phyloP scores from a whole-genome alignment of 2,797 vertebrate genomes.

The Tokudaia tokunoshimensis region DNA sequence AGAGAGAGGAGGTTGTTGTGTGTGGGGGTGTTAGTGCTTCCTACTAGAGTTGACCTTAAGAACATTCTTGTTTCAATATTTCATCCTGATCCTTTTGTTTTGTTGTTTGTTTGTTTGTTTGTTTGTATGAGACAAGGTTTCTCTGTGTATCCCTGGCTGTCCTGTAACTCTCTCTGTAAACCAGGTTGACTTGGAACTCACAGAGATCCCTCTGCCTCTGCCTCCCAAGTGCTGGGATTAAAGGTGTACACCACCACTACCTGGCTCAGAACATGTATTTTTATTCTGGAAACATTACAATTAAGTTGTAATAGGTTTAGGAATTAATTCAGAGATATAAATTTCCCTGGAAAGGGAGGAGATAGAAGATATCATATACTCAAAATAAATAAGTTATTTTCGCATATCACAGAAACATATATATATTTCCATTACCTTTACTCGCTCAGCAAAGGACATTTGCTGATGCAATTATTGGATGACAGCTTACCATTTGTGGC shows the following conservation, averaged over 20 bases:
- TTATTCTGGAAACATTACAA: slow-evolving; percentile 18
- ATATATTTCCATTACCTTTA: neutral
- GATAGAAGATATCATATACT: neutral
- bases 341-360: slow-evolving; percentile 43
- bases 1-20: neutral
- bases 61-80: neutral
- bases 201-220: neutral
- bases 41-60: neutral
- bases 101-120: neutral
- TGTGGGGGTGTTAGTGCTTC: neutral
- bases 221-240: neutral
- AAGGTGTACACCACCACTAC: neutral
- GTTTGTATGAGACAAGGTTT: neutral
- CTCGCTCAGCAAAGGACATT: neutral
- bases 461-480: neutral
- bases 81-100: neutral
- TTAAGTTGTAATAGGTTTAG: neutral
- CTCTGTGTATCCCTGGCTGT: neutral
- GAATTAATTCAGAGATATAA: slow-evolving; percentile 40
- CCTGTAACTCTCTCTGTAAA: neutral
- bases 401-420: neutral
- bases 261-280: neutral
- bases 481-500: neutral
- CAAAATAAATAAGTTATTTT: neutral
- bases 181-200: neutral